Evolutionary conservation across 2,888 invertebrate species (phyloP).

Genomic region (Agrochola macilenta): DNA sequence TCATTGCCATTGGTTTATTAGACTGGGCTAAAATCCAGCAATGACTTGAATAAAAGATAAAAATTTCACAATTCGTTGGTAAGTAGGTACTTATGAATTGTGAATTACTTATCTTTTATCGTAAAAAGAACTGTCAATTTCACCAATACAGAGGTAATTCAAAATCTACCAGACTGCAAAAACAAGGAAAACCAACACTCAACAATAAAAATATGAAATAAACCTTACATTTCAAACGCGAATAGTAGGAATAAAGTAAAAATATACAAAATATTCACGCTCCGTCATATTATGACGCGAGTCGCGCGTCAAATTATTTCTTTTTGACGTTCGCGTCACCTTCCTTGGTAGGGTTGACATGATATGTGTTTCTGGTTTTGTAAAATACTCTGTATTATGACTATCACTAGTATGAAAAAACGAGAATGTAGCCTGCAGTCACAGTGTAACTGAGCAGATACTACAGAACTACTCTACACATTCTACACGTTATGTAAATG

Average conservation of each 20-base stretch:
- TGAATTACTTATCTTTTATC: too few relatives aligned
- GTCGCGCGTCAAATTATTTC: conserved; percentile 70
- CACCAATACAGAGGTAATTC: background rate
- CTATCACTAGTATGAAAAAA: background rate
- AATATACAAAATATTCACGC: conserved; percentile 63
- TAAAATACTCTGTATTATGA: background rate
- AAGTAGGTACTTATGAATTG: too few relatives aligned
- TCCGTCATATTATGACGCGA: conserved; percentile 48
- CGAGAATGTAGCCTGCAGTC: too few relatives aligned
- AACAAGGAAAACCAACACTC: conserved; percentile 39
- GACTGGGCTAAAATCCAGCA: too few relatives aligned
- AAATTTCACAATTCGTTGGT: too few relatives aligned
- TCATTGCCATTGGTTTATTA: background rate
- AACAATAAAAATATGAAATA: conserved; percentile 32
- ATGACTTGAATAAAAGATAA: too few relatives aligned
- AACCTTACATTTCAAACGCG: conserved; percentile 18
- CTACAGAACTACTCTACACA: too few relatives aligned
- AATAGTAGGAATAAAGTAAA: conserved; percentile 50
- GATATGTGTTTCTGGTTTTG: background rate
- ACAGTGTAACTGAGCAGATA: too few relatives aligned
- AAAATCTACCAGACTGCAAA: background rate
- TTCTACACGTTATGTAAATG: too few relatives aligned
- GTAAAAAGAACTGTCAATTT: background rate
- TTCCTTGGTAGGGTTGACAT: conserved; percentile 62
- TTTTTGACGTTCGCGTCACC: conserved; percentile 57